phyloP scores from a whole-genome alignment of 2,113 vertebrate species.

The Guaruba guarouba region DNA sequence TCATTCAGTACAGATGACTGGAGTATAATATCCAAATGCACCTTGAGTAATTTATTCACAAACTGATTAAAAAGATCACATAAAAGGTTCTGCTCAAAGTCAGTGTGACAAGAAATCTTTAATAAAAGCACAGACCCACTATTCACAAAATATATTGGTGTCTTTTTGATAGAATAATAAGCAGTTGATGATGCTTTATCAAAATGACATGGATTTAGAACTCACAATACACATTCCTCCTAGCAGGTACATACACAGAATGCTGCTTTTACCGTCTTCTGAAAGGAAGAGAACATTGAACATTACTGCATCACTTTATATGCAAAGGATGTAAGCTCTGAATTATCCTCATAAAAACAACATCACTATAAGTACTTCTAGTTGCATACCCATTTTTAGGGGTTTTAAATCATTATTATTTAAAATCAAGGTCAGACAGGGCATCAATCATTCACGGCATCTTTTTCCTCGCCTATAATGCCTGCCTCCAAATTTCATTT shows the following conservation, averaged over 20 bases:
- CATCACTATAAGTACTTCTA: background rate
- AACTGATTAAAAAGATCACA: background rate
- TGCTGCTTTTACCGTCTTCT: background rate
- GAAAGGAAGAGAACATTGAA: background rate
- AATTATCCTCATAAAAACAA: background rate
- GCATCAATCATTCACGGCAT: background rate
- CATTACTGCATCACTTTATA: background rate
- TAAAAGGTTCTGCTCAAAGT: background rate
- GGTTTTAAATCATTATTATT: background rate
- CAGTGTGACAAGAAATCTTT: background rate
- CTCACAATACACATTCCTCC: background rate
- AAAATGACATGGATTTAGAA: background rate
- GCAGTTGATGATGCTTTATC: background rate
- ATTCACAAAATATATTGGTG: background rate
- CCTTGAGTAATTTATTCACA: background rate
- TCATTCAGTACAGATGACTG: background rate
- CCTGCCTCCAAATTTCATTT: background rate
- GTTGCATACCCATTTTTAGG: background rate
- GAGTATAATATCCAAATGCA: background rate
- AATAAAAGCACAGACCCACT: background rate
- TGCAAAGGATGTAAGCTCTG: background rate
- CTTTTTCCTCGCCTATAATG: background rate
- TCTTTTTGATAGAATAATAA: background rate
- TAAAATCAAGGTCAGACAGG: background rate
- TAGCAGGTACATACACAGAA: background rate